Conservation (phyloP, 64 coral and sea anemone genomes). For the Montipora sp. region DNA sequence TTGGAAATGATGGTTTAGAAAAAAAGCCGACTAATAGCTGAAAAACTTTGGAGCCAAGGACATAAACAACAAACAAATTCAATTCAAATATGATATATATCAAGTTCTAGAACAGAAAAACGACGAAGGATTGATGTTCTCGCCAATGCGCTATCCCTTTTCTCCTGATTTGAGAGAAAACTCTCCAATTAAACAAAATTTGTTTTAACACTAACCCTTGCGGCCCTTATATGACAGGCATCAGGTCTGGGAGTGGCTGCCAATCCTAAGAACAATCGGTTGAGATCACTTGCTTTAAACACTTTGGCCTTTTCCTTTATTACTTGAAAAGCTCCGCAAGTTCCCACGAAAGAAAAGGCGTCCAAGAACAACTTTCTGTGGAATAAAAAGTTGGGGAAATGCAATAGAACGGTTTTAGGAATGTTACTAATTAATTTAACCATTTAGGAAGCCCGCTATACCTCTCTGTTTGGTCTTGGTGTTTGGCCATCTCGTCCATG, state of each 20-base stretch:
- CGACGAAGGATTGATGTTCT: too few species aligned
- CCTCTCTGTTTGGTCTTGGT: constrained; percentile 1
- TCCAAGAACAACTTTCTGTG: constrained; percentile 59
- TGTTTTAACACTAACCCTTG: constrained; percentile 15
- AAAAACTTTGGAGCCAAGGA: too few species aligned
- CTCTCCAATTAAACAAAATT: too few species aligned
- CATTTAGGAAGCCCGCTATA: background rate
- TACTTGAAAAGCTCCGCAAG: constrained; percentile 43
- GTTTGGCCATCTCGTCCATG: background rate
- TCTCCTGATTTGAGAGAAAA: too few species aligned
- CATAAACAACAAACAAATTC: too few species aligned
- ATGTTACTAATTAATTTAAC: background rate
- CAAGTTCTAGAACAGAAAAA: too few species aligned
- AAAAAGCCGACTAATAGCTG: too few species aligned
- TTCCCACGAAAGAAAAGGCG: constrained; percentile 53
- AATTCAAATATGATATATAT: too few species aligned
- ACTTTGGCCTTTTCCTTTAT: background rate
- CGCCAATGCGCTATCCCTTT: too few species aligned
- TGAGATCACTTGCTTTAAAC: constrained; percentile 5
- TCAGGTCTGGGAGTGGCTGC: constrained; percentile 35
- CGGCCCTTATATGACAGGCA: constrained; percentile 7
- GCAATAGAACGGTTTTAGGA: background rate
- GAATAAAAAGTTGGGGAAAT: background rate
- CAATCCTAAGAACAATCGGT: constrained; percentile 56
- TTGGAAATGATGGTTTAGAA: too few species aligned